Evolutionary conservation across 1,140 invertebrate species (phyloP), one percentile per base, ranked within the genome.

Genomic region (Trichonephila clavipes): DNA sequence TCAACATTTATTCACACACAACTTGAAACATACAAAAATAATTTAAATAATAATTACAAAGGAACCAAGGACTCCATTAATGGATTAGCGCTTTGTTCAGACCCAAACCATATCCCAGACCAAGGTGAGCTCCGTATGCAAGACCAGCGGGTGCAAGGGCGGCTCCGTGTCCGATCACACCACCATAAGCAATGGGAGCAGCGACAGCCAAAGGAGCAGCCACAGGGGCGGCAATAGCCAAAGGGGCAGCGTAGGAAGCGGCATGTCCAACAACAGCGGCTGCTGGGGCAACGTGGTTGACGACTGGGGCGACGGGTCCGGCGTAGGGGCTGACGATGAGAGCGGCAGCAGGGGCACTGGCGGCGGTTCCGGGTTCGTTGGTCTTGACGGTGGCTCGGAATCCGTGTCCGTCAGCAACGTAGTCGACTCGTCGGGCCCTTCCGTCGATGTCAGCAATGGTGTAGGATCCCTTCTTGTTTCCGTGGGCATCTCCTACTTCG

Each of bases 341-440:
- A 61, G 86, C n/a, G 86, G 61, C 3, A n/a, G 86, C 86, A n/a
- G 86, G 86, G 61, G 86, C 86, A 16, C 86, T 88, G 86, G 86
- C 86, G 14, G 86, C 61, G 86, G 61, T 88, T 59, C 93, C 93
- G 19, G 86, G 88, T 44, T 94, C 93, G 77, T 94, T 94, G 81
- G 93, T 94, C 81, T 88, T 89, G n/a, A n/a, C 81, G 2, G 24
- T 28, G n/a, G 92, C 92, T 2, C 91, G 24, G 87, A 94, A 94
- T 61, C 94, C 94, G n/a, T 95, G 77, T 64, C 89, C 89, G n/a
- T 95, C 94, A 24, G 94, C 94, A 28, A 94, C 91, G 85, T n/a
- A 95, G 14, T 94, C 90, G 5, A 95, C 94, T 28, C 69, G 61
- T 61, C 94, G 77, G 90, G 69, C n/a, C n/a, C n/a, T 64, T 18